Base-by-base conservation (phyloP, 2,113 vertebrate species). In the Hiodon alosoides region DNA sequence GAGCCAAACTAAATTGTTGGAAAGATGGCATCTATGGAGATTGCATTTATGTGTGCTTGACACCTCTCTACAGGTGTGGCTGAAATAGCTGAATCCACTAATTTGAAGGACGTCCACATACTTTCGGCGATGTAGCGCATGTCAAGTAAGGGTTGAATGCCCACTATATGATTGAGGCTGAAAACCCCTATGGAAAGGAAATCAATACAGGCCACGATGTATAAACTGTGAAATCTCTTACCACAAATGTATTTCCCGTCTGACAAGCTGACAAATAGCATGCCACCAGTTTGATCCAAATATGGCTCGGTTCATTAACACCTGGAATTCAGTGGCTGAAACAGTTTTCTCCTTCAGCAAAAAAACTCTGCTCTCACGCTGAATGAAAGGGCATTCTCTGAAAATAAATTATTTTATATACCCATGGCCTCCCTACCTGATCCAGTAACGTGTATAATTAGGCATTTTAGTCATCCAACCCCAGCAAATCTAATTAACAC, bases 111-210 rank as follows among this genome's bases (percentile, higher is more conserved):
- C 31, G 31, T 31, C 31, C 31, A 31, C 31, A 31, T 31, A 31
- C 31, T 31, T 31, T 31, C 31, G 31, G 31, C 31, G 31, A 31
- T 31, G 31, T 31, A 31, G 31, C 31, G 31, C 31, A 31, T 31
- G 31, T 31, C 31, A 31, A 31, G 31, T 31, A 31, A 69, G 16
- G 55, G 54, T 5, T 71, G 52, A 58, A 4, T 5, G 54, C 10
- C 54, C 4, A 46, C 54, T 53, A 10, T 47, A 13, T 48, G 55
- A 60, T 72, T 61, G 57, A 61, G 48, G 50, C 58, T 3, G 46
- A 16, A 64, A 64, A 60, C 13, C 10, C 47, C 47, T 4, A 47
- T 73, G 61, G 71, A 73, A 73, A 73, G 71, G 59, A 73, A 61
- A 73, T 73, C 59, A 64, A 73, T 73, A 9, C n/a, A 52, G 71